phyloP scores from a whole-genome alignment of 2,888 invertebrate genomes.

The Eristalinus sepulchralis region DNA sequence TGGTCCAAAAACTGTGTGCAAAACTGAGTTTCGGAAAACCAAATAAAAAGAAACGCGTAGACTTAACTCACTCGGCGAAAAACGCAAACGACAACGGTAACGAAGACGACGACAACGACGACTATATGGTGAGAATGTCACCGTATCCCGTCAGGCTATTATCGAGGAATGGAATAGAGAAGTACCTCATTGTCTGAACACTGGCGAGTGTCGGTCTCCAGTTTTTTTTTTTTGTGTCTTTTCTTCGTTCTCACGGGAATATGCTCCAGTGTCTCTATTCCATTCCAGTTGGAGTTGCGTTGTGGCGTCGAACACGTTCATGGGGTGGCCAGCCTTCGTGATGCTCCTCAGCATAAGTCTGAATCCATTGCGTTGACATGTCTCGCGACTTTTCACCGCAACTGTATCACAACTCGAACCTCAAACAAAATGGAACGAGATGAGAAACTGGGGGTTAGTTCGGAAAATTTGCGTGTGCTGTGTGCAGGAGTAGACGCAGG shows the following conservation, averaged over 20 bases:
- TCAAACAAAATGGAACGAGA: background rate
- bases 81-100: background rate
- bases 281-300: constrained; percentile 22
- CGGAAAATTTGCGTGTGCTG: constrained; percentile 22
- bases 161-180: constrained; percentile 41
- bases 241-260: constrained; percentile 52
- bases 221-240: background rate
- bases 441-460: background rate
- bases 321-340: too few species aligned
- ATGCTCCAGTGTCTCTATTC: constrained; percentile 22
- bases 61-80: constrained; percentile 48
- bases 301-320: too few species aligned
- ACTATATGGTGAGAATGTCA: constrained; percentile 52
- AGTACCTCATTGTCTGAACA: constrained; percentile 51
- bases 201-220: background rate
- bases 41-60: constrained; percentile 57
- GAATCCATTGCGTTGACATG: too few species aligned
- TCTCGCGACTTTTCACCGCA: background rate
- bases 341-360: too few species aligned
- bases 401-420: too few species aligned
- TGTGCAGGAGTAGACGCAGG: constrained; percentile 52
- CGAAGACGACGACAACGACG: background rate
- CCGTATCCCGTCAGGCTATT: constrained; percentile 41
- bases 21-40: constrained; percentile 49
- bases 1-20: constrained; percentile 57